phyloP scores from a whole-genome alignment of 2,888 invertebrate species.

The Herminia tarsipennalis region DNA sequence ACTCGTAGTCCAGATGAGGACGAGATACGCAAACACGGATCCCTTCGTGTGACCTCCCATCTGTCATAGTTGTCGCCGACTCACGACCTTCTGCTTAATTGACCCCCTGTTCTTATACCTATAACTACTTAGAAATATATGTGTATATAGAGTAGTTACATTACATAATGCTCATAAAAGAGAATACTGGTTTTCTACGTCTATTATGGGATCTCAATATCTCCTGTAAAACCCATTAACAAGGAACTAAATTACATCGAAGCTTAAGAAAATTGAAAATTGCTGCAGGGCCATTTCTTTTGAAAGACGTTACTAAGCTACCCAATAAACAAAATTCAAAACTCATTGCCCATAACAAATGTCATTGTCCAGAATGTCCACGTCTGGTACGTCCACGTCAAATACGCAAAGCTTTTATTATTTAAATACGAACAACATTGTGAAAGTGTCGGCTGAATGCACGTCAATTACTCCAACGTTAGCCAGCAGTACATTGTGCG shows the following conservation, averaged over 20 bases:
- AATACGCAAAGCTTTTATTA: constrained; percentile 24
- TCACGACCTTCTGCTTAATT: constrained; percentile 65
- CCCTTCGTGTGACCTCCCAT: constrained; percentile 57
- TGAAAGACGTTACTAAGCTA: not conserved
- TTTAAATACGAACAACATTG: constrained; percentile 30
- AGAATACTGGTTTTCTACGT: too few relatives aligned
- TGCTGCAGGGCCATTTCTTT: not conserved
- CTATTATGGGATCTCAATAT: too few relatives aligned
- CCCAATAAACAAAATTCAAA: constrained; percentile 5
- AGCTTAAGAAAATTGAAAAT: too few relatives aligned
- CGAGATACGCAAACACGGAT: constrained; percentile 45
- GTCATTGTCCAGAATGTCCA: too few relatives aligned
- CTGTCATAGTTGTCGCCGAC: constrained; percentile 68
- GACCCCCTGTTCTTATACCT: constrained; percentile 55
- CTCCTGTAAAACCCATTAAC: too few relatives aligned
- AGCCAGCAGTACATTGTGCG: constrained; percentile 38
- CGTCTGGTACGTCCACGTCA: constrained; percentile 10
- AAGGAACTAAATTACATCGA: too few relatives aligned
- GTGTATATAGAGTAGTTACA: not conserved
- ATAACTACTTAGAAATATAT: not conserved
- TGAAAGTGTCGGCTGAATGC: constrained; percentile 37
- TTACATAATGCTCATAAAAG: too few relatives aligned
- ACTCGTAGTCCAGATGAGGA: constrained; percentile 41
- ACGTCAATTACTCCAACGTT: constrained; percentile 44
- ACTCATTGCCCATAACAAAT: constrained; percentile 13